Base-by-base conservation (phyloP, 2,888 invertebrate genomes). In the Drosophila nr. perissopoda region DNA sequence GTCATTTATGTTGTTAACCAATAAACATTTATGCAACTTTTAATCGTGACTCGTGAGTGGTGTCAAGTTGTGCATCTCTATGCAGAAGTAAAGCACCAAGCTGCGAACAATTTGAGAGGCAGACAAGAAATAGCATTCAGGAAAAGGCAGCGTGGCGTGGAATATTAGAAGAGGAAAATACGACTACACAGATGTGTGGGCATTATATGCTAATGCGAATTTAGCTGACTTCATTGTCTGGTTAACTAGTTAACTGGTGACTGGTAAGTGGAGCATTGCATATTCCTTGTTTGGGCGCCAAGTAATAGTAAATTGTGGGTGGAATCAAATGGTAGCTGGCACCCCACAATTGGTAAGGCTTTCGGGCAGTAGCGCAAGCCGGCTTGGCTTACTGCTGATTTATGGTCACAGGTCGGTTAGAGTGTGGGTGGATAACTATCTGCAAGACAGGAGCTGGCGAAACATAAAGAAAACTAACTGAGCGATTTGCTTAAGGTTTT, bases 201-300 rank as follows among this genome's bases (percentile, higher is more conserved):
- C 42, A 65, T 68, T 83, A 68, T 87, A 84, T 84, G 83, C 79
- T 73, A 89, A 80, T 80, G 74, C 68, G 65, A 69, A 40, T 45
- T 59, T 21, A 60, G 72, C 63, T 56, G 81, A 80, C 68, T 72
- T 80, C 67, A 68, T 77, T 80, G 72, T 27, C 16, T 31, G 60
- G 31, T 48, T 33, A 58, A 29, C 40, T 48, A 40, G 57, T 11
- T 38, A 36, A n/a, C 49, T n/a, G 42, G 48, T 34, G 36, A 40
- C 33, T 58, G 76, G 69, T 31, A 79, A 76, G 61, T 70, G 76
- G 64, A 66, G 70, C 61, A 52, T 53, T 70, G 52, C 77, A 59
- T 27, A 57, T 57, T 54, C 64, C 64, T 71, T 49, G 53, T 40
- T 34, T 67, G 53, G 59, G 63, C 56, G 8, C 29, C 54, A 25